phyloP scores from a whole-genome alignment of 2,888 invertebrate genomes.

The Oxyteleia sp. region DNA sequence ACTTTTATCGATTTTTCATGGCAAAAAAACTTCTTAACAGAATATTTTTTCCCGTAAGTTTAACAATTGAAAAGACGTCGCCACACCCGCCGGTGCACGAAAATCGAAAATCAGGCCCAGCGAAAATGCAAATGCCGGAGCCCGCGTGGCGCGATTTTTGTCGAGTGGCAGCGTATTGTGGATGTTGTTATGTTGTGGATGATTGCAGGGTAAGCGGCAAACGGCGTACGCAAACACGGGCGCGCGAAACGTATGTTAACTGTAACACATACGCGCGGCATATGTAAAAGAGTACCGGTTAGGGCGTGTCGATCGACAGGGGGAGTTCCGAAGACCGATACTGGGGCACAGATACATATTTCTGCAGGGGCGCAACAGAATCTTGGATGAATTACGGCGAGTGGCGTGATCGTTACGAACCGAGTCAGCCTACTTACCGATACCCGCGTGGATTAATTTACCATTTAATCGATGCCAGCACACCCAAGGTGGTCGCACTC shows the following conservation, averaged over 20 bases:
- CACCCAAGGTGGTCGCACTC: too few relatives aligned
- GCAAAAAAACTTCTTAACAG: too few relatives aligned
- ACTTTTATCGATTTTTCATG: too few relatives aligned
- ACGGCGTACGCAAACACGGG: conserved; percentile 36
- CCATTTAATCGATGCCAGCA: too few relatives aligned
- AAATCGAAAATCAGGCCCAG: background rate
- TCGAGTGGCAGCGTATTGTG: conserved; percentile 23
- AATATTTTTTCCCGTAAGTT: too few relatives aligned
- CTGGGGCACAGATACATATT: conserved; percentile 58
- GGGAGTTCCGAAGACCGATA: conserved; percentile 58
- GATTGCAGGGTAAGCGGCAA: conserved; percentile 53
- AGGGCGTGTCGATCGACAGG: conserved; percentile 75
- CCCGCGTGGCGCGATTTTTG: background rate
- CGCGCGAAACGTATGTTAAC: conserved; percentile 37
- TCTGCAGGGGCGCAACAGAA: conserved; percentile 48
- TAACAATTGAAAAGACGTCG: too few relatives aligned
- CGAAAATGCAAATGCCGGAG: conserved; percentile 3
- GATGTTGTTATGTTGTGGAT: conserved; percentile 48
- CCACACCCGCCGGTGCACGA: too few relatives aligned
- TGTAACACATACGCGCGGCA: conserved; percentile 36
- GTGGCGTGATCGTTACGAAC: conserved; percentile 38
- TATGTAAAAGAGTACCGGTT: conserved; percentile 76
- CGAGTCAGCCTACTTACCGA: conserved; percentile 43
- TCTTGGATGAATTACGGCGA: conserved; percentile 62
- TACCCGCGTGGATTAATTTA: too few relatives aligned